Conservation (phyloP, 2,113 vertebrate species). For the Ranitomeya variabilis region DNA sequence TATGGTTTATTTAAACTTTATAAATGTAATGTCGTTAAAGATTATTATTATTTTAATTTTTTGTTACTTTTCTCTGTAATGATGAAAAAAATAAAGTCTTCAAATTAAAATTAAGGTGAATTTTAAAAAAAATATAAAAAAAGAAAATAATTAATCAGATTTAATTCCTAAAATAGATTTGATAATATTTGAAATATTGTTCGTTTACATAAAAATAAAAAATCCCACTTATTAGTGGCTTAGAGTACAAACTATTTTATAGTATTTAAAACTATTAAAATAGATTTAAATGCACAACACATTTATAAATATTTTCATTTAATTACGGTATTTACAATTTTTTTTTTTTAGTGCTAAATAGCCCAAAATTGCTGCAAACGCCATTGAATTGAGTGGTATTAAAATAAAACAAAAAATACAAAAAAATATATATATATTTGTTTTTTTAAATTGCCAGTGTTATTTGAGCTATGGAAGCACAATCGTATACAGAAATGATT, state of each 20-base stretch:
- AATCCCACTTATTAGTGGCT: neutral
- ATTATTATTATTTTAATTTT: neutral
- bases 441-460: neutral
- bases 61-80: too few species aligned
- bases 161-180: too few species aligned
- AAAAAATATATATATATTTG: neutral
- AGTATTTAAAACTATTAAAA: slow-evolving; percentile 45
- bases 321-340: slow-evolving; percentile 43
- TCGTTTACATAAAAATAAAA: neutral
- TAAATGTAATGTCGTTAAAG: too few species aligned
- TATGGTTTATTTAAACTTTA: neutral
- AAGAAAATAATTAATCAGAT: too few species aligned
- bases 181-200: too few species aligned
- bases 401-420: neutral
- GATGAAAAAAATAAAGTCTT: too few species aligned
- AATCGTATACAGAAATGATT: neutral
- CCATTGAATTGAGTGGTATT: neutral
- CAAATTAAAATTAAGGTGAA: too few species aligned
- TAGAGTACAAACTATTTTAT: slow-evolving; percentile 35
- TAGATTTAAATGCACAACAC: slow-evolving; percentile 48
- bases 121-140: too few species aligned
- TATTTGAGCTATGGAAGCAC: neutral
- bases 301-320: slow-evolving; percentile 50
- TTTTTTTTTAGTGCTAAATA: neutral
- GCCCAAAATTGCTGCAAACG: neutral